These are phyloP conservation scores for Cyrtonyx montezumae DNA, from an alignment of 2,113 vertebrate species.

Conservation along the genomic window DNA sequence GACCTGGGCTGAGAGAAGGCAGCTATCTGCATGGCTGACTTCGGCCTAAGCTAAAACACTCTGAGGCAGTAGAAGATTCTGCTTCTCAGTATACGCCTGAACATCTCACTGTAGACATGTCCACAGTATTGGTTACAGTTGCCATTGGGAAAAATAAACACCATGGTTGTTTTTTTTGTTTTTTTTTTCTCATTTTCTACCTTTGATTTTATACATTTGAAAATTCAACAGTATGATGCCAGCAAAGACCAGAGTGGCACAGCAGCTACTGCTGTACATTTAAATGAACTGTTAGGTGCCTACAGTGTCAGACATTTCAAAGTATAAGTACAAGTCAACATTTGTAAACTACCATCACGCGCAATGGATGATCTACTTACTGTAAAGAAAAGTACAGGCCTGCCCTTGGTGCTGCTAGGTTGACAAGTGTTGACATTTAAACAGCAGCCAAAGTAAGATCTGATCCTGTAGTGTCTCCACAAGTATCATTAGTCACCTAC, in stretches of 20 bases:
- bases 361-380: not conserved
- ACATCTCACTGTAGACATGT: not conserved
- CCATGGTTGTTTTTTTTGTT: too few relatives aligned
- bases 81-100: not conserved
- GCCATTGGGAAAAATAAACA: not conserved
- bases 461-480: not conserved
- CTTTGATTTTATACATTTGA: not conserved
- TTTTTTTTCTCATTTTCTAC: not conserved
- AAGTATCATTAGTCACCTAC: not conserved
- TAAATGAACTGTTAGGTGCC: not conserved
- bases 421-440: slow-evolving; percentile 29
- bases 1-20: not conserved
- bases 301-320: slow-evolving; percentile 14
- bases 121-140: not conserved
- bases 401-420: not conserved
- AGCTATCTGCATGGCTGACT: not conserved
- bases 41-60: not conserved
- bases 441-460: slow-evolving; percentile 1
- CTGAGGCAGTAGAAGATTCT: not conserved
- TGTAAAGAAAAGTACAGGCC: not conserved
- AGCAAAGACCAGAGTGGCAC: not conserved
- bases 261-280: not conserved
- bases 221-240: not conserved
- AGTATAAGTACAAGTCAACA: slow-evolving; percentile 5
- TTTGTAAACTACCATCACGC: not conserved